Conservation (phyloP, 2,888 invertebrate species). For the Oscheius myriophilus region DNA sequence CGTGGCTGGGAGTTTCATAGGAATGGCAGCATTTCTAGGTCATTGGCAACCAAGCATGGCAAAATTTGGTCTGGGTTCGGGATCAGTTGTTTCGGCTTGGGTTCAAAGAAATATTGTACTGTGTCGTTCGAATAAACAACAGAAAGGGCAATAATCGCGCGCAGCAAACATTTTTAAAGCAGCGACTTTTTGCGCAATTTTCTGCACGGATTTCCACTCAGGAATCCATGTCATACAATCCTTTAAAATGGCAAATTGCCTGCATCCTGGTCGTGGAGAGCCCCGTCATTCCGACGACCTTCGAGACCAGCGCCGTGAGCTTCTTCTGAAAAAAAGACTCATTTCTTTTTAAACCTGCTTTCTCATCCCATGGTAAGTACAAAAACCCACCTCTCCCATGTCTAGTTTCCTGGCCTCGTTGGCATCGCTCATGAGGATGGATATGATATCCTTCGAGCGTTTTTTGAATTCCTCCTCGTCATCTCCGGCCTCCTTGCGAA, state of each 20-base stretch:
- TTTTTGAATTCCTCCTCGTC: constrained; percentile 14
- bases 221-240: no score
- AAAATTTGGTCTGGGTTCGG: no score
- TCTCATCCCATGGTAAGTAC: neutral
- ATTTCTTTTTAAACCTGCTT: no score
- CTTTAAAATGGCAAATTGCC: neutral
- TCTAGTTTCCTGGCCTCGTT: constrained; percentile 39
- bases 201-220: no score
- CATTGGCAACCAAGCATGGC: no score
- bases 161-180: no score
- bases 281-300: constrained; percentile 15
- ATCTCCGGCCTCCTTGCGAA: neutral
- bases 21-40: no score
- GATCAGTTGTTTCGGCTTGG: no score
- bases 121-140: no score
- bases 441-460: constrained; percentile 24
- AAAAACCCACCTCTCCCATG: constrained; percentile 33
- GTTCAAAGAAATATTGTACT: no score
- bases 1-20: no score
- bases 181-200: neutral
- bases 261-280: constrained; percentile 1
- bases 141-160: no score
- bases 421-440: constrained; percentile 87
- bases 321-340: constrained; percentile 23
- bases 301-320: constrained; percentile 16